Base-by-base conservation (phyloP, 2,797 vertebrate species). In the Chromis chromis region DNA sequence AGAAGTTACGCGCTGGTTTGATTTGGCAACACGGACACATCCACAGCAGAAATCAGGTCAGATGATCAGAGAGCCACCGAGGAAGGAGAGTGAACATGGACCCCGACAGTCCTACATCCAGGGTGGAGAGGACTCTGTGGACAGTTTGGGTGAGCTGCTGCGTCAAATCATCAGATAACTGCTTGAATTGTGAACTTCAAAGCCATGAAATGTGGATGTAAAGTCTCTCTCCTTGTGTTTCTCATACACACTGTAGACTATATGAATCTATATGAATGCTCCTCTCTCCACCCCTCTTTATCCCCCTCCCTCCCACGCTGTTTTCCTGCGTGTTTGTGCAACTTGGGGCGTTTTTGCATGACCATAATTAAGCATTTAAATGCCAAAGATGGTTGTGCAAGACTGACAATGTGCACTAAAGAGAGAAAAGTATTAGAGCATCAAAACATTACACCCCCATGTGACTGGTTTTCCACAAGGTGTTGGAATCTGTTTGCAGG, bases 121-220 rank as follows among this genome's bases (percentile, higher is more conserved):
- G 92, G 21, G 12, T 85, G 77, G 90, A 85, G 61, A 91, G 93
- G 71, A 91, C 82, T 25, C 60, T 95, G 16, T 93, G 94, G 94
- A 83, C 86, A 13, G 81, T 93, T 28, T 94, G 93, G 94, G 94
- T 95, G 87, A 95, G 94, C 31, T 3, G 21, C 49, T 28, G 53
- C 42, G 17, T 22, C 10, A 0, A 11, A 5, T 13, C 1, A 16
- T 11, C 40, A 7, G 19, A 49, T 2, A 3, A 12, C 16, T 6
- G 9, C 3, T 70, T 50, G 14, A 1, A 14, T 36, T 60, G 27
- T 21, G 11, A 28, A 48, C 8, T 12, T 61, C 52, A 11, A 31
- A 55, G n/a, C 7, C 9, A 17, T 28, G 11, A 59, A n/a, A 25
- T 62, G 28, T 39, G 44, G 5, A 70, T 39, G 50, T 4, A 14